A percentile compares a stretch with the other conserved stretches of the same genome.
These are phyloP conservation scores for Austrofundulus limnaeus DNA, from an alignment of 2,113 vertebrate genomes.

Conservation along the genomic window DNA sequence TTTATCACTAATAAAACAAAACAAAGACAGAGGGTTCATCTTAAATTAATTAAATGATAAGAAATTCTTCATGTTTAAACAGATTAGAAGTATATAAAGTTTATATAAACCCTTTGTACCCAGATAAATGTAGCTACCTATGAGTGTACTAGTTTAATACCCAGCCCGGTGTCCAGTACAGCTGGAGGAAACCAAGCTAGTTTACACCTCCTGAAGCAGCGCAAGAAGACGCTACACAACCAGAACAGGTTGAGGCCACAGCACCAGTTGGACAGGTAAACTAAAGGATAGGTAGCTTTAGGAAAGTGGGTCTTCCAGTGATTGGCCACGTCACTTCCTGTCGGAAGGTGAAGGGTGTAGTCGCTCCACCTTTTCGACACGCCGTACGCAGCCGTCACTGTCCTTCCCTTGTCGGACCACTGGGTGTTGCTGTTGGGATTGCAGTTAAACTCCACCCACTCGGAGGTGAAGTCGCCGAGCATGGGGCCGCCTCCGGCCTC, in stretches of 20 bases:
- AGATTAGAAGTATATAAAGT: conserved; percentile 3
- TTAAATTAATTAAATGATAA: no score
- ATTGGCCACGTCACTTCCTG: conserved; percentile 91
- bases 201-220: conserved; percentile 92
- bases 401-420: conserved; percentile 86
- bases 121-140: conserved; percentile 60
- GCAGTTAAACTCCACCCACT: conserved; percentile 98
- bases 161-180: conserved; percentile 94
- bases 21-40: not conserved
- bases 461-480: conserved; percentile 92
- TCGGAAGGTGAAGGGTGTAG: conserved; percentile 93
- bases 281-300: conserved; percentile 87
- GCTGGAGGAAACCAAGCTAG: conserved; percentile 95
- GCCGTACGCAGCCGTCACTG: conserved; percentile 82
- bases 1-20: not conserved
- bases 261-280: conserved; percentile 95
- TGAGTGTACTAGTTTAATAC: conserved; percentile 94
- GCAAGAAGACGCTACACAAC: conserved; percentile 87
- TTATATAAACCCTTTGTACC: conserved; percentile 2
- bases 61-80: no score
- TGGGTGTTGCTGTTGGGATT: conserved; percentile 82
- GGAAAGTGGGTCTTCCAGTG: conserved; percentile 98
- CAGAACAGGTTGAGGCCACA: conserved; percentile 94
- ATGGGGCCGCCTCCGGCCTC: conserved; percentile 72
- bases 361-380: conserved; percentile 95